phyloP scores from a whole-genome alignment of 2,113 vertebrate genomes.

The Hemiprocne comata region DNA sequence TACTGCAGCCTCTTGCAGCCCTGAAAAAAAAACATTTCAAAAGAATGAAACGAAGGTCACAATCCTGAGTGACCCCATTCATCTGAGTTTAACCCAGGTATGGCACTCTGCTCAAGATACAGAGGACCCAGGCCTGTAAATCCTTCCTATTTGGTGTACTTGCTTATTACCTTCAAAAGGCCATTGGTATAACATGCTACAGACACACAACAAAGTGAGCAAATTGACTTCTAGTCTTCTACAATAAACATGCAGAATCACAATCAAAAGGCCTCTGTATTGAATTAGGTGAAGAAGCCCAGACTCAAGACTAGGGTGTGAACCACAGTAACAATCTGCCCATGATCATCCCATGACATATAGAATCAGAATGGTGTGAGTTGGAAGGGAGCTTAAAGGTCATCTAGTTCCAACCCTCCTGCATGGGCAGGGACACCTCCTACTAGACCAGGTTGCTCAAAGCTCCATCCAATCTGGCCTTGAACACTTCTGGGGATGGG shows the following conservation, averaged over 20 bases:
- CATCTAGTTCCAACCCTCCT: too few species aligned
- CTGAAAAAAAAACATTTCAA: neutral
- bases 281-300: neutral
- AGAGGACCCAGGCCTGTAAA: neutral
- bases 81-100: neutral
- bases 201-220: neutral
- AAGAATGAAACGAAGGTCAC: neutral
- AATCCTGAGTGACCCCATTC: neutral
- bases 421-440: too few species aligned
- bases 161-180: neutral
- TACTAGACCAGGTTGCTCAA: too few species aligned
- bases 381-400: too few species aligned
- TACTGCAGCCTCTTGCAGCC: neutral
- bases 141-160: neutral
- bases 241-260: neutral
- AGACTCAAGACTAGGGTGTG: neutral
- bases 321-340: neutral
- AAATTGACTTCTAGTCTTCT: neutral
- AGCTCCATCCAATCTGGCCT: too few species aligned
- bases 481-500: too few species aligned
- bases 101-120: neutral
- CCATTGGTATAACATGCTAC: neutral
- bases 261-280: neutral
- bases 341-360: neutral
- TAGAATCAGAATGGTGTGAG: too few species aligned